A percentile compares a stretch with the other conserved stretches of the same genome.
phyloP scores from a whole-genome alignment of 2,113 vertebrate genomes.

The Calidris pygmaea region DNA sequence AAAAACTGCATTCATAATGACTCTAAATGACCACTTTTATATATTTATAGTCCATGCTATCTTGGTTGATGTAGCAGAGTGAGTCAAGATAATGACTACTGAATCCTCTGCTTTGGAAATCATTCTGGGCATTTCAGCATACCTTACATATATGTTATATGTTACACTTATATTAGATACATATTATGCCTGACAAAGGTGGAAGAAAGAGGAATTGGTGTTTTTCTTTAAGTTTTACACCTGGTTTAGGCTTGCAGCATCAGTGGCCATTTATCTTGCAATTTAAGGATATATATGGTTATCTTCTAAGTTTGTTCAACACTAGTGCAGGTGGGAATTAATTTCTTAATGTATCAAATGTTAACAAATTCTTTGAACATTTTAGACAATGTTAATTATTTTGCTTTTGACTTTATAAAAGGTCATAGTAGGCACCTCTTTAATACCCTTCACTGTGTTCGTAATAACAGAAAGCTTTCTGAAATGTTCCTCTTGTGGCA shows the following conservation, averaged over 20 bases:
- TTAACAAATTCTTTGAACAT: neutral
- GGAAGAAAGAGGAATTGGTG: neutral
- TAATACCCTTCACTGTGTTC: neutral
- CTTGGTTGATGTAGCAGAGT: neutral
- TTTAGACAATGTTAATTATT: neutral
- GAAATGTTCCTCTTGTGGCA: neutral
- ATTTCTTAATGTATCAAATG: neutral
- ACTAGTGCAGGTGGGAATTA: neutral
- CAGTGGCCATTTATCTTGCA: neutral
- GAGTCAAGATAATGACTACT: neutral
- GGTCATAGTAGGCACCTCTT: neutral
- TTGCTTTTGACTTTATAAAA: neutral
- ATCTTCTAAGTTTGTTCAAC: neutral
- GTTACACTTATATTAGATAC: neutral
- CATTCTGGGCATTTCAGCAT: neutral
- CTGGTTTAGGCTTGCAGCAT: neutral
- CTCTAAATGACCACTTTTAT: neutral
- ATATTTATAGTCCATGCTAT: neutral
- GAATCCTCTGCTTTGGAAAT: neutral
- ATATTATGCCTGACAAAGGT: neutral
- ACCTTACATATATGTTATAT: neutral
- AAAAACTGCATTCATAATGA: neutral
- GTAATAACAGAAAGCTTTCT: neutral
- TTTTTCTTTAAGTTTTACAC: neutral
- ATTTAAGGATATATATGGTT: neutral